Conservation (phyloP, 2,113 vertebrate species). For the Colius striatus region DNA sequence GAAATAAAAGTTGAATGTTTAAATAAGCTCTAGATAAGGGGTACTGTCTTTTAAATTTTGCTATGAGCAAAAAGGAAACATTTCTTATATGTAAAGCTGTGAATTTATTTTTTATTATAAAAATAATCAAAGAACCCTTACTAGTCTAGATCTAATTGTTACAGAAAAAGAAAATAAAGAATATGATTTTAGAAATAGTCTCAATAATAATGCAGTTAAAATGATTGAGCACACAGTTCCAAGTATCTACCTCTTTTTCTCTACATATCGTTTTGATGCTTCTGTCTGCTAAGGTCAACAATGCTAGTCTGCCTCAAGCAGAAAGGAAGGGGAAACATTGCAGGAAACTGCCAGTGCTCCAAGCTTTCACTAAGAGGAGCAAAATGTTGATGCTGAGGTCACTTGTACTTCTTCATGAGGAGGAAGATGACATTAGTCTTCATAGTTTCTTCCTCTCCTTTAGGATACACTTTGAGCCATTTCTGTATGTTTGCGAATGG, state of each 20-base stretch:
- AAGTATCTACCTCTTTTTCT: neutral
- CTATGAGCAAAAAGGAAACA: neutral
- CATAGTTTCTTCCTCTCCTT: neutral
- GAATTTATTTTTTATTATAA: neutral
- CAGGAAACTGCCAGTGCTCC: neutral
- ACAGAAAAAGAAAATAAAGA: neutral
- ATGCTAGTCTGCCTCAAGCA: neutral
- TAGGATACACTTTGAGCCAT: neutral
- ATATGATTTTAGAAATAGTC: neutral
- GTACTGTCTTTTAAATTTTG: neutral
- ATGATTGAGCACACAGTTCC: neutral
- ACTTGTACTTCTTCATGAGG: neutral
- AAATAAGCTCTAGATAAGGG: neutral
- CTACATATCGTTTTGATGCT: neutral
- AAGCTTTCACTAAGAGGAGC: neutral
- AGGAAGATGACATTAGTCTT: neutral
- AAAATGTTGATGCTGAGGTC: neutral
- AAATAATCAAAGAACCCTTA: neutral
- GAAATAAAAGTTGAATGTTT: neutral
- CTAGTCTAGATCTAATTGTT: neutral
- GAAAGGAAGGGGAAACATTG: neutral
- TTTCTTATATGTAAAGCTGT: neutral
- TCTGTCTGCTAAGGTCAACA: neutral
- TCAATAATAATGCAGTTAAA: neutral
- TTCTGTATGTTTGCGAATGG: neutral